These are phyloP conservation scores for Sakesphorus luctuosus DNA, from an alignment of 2,113 vertebrate genomes.

Conservation along the genomic window DNA sequence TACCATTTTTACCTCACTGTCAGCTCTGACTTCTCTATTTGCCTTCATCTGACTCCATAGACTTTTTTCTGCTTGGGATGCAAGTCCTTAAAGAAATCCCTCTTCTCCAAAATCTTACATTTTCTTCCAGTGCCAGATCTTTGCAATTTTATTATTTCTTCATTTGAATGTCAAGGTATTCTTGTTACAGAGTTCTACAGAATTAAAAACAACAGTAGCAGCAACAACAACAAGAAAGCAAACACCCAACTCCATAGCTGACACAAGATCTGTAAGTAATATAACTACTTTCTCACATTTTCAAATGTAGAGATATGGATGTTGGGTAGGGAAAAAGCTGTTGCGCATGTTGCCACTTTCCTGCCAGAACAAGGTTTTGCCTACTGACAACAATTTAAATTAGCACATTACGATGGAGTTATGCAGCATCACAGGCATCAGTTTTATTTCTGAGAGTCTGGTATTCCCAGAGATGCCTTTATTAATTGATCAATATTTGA, in stretches of 20 bases:
- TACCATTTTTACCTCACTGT: background rate
- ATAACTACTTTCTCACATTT: background rate
- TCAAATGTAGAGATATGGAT: background rate
- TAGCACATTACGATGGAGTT: background rate
- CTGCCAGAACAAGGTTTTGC: background rate
- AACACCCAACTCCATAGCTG: background rate
- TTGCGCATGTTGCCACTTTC: background rate
- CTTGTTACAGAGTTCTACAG: background rate
- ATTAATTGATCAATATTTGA: background rate
- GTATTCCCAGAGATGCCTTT: background rate
- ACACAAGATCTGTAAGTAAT: background rate
- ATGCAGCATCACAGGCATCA: background rate
- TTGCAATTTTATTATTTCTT: background rate
- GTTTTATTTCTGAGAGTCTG: background rate
- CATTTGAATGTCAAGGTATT: background rate
- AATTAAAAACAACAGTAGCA: background rate
- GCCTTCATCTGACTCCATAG: background rate
- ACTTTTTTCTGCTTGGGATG: background rate
- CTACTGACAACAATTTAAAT: background rate
- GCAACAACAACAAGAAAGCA: background rate
- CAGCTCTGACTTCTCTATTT: constrained; percentile 2
- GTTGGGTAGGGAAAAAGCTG: background rate
- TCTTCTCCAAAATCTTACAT: background rate
- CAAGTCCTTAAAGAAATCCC: background rate
- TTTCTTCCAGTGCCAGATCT: background rate